These are phyloP conservation scores for Phalacrocorax pelagicus DNA, from an alignment of 2,113 vertebrate genomes.

Conservation along the genomic window DNA sequence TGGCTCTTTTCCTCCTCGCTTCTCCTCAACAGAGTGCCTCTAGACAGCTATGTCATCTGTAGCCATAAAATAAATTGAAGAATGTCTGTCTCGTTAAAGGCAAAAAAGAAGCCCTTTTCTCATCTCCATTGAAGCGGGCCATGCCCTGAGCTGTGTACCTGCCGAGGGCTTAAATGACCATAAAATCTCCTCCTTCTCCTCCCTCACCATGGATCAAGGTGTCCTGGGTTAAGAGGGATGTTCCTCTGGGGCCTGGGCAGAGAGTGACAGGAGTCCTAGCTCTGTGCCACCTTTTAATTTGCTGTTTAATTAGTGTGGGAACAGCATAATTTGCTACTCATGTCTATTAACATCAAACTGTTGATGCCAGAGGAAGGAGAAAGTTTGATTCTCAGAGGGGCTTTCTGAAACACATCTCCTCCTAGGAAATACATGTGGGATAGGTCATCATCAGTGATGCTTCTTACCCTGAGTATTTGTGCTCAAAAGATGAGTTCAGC, in stretches of 20 bases:
- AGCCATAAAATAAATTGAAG: conserved; percentile 15
- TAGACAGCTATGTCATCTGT: conserved; percentile 38
- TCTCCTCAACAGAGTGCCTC: neutral
- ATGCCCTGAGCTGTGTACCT: neutral
- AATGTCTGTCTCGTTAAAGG: neutral
- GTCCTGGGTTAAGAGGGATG: neutral
- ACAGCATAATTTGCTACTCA: neutral
- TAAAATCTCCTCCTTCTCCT: neutral
- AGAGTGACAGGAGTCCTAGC: neutral
- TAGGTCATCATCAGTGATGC: neutral
- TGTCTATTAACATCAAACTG: neutral
- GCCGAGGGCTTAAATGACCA: neutral
- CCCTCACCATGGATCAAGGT: neutral
- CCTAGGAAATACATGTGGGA: neutral
- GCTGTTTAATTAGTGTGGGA: neutral
- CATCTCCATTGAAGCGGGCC: accelerated
- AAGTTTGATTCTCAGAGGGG: neutral
- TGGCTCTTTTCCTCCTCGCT: neutral
- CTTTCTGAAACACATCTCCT: neutral
- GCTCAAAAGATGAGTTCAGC: neutral
- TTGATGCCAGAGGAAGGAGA: neutral
- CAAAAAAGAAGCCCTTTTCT: neutral
- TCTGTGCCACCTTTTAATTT: neutral
- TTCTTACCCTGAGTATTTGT: neutral
- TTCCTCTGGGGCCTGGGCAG: neutral